phyloP scores from a whole-genome alignment of 2,797 vertebrate species.

The Scarus forsteni region DNA sequence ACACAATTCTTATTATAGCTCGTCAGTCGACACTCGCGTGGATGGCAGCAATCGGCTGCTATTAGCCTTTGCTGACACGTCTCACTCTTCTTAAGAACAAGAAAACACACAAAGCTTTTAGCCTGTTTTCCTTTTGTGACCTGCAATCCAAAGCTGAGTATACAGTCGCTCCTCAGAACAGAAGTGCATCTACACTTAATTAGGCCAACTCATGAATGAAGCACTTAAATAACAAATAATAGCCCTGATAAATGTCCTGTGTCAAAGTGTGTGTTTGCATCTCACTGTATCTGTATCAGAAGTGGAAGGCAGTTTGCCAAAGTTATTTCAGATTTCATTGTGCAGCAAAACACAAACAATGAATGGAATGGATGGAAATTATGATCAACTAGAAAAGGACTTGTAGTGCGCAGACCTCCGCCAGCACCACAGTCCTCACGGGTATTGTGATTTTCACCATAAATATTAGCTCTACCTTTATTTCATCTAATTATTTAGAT shows the following conservation, averaged over 20 bases:
- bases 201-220: slow-evolving; percentile 41
- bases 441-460: too few relatives aligned
- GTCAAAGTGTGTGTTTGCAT: slow-evolving; percentile 37
- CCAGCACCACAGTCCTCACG: too few relatives aligned
- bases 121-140: slow-evolving; percentile 41
- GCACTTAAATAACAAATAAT: slow-evolving; percentile 44
- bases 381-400: too few relatives aligned
- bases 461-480: too few relatives aligned
- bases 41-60: slow-evolving; percentile 77
- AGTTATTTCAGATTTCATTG: neutral
- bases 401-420: too few relatives aligned
- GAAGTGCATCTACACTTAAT: slow-evolving; percentile 52
- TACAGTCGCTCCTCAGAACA: slow-evolving; percentile 40
- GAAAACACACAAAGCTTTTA: slow-evolving; percentile 54
- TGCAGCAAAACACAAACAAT: too few relatives aligned
- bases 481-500: too few relatives aligned
- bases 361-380: too few relatives aligned
- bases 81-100: slow-evolving; percentile 62
- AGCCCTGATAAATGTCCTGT: slow-evolving; percentile 38
- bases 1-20: slow-evolving; percentile 61
- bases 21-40: slow-evolving; percentile 40
- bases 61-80: slow-evolving; percentile 70
- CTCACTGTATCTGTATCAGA: slow-evolving; percentile 29
- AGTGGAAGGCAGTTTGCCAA: slow-evolving; percentile 1
- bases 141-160: slow-evolving; percentile 42